These are phyloP conservation scores for Fragum fragum DNA, from an alignment of 2,888 invertebrate species.

Conservation along the genomic window DNA sequence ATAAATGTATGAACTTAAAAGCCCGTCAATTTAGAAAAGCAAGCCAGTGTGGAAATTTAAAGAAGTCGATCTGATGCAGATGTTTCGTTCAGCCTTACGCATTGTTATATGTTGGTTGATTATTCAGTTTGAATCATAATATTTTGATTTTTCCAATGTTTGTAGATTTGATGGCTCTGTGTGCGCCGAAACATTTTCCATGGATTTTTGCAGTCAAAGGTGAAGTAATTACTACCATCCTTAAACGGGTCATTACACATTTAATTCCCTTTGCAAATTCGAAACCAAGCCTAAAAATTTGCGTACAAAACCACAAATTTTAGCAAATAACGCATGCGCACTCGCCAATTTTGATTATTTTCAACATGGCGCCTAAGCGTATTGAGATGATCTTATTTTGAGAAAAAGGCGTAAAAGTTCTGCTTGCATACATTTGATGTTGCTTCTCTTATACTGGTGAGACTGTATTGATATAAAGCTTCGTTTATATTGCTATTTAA, in stretches of 20 bases:
- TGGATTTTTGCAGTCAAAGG: constrained; percentile 48
- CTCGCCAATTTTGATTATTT: constrained; percentile 56
- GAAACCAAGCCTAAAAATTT: constrained; percentile 64
- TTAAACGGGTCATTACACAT: constrained; percentile 27
- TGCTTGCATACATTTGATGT: background rate
- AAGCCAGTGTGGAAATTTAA: too few species aligned
- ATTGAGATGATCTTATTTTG: constrained; percentile 32
- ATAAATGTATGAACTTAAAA: too few species aligned
- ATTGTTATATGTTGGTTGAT: too few species aligned
- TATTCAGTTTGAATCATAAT: too few species aligned
- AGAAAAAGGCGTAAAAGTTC: background rate
- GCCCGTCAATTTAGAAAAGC: too few species aligned
- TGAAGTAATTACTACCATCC: constrained; percentile 36
- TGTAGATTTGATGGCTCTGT: too few species aligned
- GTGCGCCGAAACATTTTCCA: too few species aligned
- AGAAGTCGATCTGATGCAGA: too few species aligned
- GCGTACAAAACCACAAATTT: constrained; percentile 36
- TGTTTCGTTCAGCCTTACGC: too few species aligned
- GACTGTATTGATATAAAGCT: background rate
- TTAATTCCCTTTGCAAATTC: constrained; percentile 62
- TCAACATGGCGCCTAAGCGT: constrained; percentile 67
- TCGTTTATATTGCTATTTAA: too few species aligned
- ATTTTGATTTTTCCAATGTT: too few species aligned
- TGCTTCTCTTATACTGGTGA: background rate
- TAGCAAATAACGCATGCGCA: constrained; percentile 62